These are phyloP conservation scores for Scaeva pyrastri DNA, from an alignment of 2,888 invertebrate species.

Conservation along the genomic window DNA sequence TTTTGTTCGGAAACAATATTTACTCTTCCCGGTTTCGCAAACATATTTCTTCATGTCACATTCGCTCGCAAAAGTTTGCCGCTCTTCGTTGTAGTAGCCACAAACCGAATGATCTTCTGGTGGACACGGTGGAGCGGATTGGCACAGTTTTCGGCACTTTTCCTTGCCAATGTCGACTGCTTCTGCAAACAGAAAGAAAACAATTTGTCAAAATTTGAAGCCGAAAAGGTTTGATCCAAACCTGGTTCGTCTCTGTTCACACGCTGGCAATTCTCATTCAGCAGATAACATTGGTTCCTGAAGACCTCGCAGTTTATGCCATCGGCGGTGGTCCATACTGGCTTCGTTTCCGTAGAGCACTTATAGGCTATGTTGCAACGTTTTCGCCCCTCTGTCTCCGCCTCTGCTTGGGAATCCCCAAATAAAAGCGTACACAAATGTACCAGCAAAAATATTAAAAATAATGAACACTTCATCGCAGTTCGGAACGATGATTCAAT, in stretches of 20 bases:
- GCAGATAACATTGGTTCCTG: slow-evolving; percentile 62
- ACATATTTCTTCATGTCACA: slow-evolving; percentile 60
- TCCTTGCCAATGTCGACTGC: slow-evolving; percentile 16
- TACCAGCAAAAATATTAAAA: slow-evolving; percentile 3
- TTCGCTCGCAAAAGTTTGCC: slow-evolving; percentile 46
- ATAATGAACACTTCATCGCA: slow-evolving; percentile 5
- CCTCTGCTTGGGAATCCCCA: background rate
- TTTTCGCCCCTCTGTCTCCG: background rate
- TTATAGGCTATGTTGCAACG: slow-evolving; percentile 31
- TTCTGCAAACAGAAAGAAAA: slow-evolving; percentile 16
- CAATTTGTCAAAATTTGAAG: background rate
- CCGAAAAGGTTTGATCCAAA: background rate
- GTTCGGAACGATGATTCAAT: background rate
- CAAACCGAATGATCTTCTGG: slow-evolving; percentile 42
- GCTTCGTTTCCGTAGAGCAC: slow-evolving; percentile 13
- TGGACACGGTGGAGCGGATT: slow-evolving; percentile 13
- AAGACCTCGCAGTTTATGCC: slow-evolving; percentile 55
- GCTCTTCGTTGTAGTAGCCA: slow-evolving; percentile 53
- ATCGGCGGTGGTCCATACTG: slow-evolving; percentile 70
- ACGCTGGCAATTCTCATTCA: slow-evolving; percentile 29
- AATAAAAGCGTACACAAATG: background rate
- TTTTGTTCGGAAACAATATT: background rate
- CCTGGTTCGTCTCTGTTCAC: slow-evolving; percentile 13
- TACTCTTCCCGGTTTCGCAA: slow-evolving; percentile 54
- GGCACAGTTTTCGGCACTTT: slow-evolving; percentile 48